Base-by-base conservation (phyloP, 2,888 invertebrate genomes). In the Cephus runcator region DNA sequence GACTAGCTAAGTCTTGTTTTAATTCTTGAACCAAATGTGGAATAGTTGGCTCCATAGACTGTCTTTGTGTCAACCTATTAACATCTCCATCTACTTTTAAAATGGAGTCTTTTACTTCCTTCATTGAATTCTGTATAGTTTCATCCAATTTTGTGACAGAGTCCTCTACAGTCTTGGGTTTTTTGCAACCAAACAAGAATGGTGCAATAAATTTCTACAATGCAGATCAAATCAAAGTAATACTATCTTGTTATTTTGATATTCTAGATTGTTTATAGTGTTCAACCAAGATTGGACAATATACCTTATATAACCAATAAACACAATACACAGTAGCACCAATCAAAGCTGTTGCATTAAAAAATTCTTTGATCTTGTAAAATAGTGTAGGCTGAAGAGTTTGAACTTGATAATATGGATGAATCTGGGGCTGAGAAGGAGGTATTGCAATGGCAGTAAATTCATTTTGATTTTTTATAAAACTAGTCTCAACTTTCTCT, bases 271-370 rank as follows among this genome's bases (percentile, higher is more conserved):
- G 23, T 23, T 23, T 56, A 56, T 56, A 56, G 15, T 23, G 23
- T 56, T 23, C 9, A 23, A 56, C 56, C 23, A 56, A 23, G 9
- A 23, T 23, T 1, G 9, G 56, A 56, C 23, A 56, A 23, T 87
- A 86, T 89, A 96, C 97, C 95, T 96, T 95, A 92, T 97, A 97
- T 90, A 97, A 94, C 92, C 95, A 94, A 89, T 96, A 97, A 78
- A 96, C 93, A 71, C 95, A 95, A 92, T 97, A 97, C 0, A 95
- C 93, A 40, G 97, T 94, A 11, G 96, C 95, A 76, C 96, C 95
- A 81, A 97, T 93, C n/a, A 97, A 89, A 31, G 96, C 94, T 34
- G 96, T 91, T 3, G 95, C 94, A 84, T 96, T 94, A 56, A 97
- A 92, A 82, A 95, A 92, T 83, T 97, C 96, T 90, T 94, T 94